Conservation (phyloP, 92 coral and sea anemone genomes). For the Phymanthus crucifer region DNA sequence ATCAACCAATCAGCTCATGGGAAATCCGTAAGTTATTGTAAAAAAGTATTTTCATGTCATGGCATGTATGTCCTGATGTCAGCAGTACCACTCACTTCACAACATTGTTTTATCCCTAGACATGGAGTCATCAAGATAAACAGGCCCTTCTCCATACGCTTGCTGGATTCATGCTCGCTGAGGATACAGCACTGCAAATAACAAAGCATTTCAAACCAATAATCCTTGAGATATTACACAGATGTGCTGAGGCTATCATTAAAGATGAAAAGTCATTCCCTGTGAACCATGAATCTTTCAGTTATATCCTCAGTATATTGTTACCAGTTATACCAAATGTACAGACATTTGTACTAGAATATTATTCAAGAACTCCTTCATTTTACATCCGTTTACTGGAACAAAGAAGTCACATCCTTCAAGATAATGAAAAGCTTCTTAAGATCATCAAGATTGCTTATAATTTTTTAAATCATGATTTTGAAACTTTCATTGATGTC, state of each 20-base stretch:
- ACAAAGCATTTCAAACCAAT: conserved; percentile 72
- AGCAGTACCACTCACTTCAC: too few relatives aligned
- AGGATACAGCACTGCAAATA: conserved; percentile 45
- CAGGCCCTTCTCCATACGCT: conserved; percentile 68
- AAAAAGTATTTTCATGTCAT: too few relatives aligned
- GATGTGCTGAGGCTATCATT: conserved; percentile 38
- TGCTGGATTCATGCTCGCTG: conserved; percentile 54
- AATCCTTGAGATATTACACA: conserved; percentile 73
- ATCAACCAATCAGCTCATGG: too few relatives aligned
- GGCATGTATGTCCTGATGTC: too few relatives aligned
- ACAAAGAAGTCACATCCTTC: conserved; percentile 3
- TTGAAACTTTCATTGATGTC: conserved; percentile 51
- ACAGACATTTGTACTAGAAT: conserved; percentile 58
- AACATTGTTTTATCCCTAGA: conserved; percentile 38
- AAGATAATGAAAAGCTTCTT: conserved; percentile 35
- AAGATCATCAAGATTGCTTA: conserved; percentile 64
- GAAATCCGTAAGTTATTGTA: too few relatives aligned
- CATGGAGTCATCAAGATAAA: conserved; percentile 76
- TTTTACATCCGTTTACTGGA: conserved; percentile 49
- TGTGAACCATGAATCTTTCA: conserved; percentile 51
- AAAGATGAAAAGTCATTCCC: conserved; percentile 14
- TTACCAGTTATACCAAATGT: conserved; percentile 57
- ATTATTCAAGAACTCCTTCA: conserved; percentile 49
- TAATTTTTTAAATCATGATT: conserved; percentile 60
- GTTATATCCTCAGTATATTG: conserved; percentile 66